Evolutionary conservation across 2,888 invertebrate species (phyloP), one percentile per base, ranked within the genome.

Genomic region (Eurytoma californica): DNA sequence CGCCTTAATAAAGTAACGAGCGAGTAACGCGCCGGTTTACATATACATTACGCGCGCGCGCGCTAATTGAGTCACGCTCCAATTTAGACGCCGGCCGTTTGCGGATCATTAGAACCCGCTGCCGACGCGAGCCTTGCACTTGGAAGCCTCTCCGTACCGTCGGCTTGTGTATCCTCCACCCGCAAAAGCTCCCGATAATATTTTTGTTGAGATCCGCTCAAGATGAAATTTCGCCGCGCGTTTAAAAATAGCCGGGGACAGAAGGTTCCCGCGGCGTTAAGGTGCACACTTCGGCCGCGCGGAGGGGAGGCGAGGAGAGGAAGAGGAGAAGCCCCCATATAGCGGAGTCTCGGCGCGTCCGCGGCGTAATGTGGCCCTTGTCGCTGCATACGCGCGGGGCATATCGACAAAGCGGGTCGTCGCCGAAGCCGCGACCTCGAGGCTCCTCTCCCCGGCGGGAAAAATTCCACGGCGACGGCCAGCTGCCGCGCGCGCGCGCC

Each of bases 401-500:
- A 77, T 39, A 39, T 77, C 67, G 60, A 47, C 67, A 77, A 77
- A 28, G 14, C 30, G 24, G 39, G 39, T 39, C 39, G 39, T 51
- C 4, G 13, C 28, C 30, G 49, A 60, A 60, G 66, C 66, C 63
- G 49, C 13, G 18, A 49, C 47, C n/a, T 7, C n/a, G 30, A 49
- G 30, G 30, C 69, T 18, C 55, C 60, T 20, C 5, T n/a, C 20
- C 20, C 13, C 14, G 16, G 14, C n/a, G 65, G n/a, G 61, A 65
- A 7, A 73, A 24, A 73, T 58, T 24, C 57, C 30, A 0, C n/a
- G 60, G 39, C 39, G 70, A 65, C 16, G 12, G 53, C 66, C 77
- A 67, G 72, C 66, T 77, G 77, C 53, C 28, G 55, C 66, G 24
- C 47, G 39, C 18, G 58, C 68, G 70, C 77, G 65, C 77, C 77